These are phyloP conservation scores for Galerucella pusilla DNA, from an alignment of 2,888 invertebrate genomes.

Conservation along the genomic window DNA sequence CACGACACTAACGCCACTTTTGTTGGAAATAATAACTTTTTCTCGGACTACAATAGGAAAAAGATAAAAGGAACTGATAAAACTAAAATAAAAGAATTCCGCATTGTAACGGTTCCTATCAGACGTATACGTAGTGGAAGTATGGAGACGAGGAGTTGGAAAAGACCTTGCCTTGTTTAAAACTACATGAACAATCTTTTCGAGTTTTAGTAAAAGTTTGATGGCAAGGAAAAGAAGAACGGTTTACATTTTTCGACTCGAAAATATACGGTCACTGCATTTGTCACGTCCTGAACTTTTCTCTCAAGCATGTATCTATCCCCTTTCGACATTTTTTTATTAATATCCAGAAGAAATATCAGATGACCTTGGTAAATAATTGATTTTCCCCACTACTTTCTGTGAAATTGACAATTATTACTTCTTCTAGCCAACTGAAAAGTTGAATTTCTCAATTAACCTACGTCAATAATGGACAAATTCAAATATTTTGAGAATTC, in stretches of 20 bases:
- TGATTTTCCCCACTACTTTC: no score
- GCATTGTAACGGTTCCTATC: constrained; percentile 45
- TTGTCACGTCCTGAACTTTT: constrained; percentile 49
- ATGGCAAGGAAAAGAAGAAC: constrained; percentile 61
- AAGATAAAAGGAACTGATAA: constrained; percentile 58
- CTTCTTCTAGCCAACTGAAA: no score
- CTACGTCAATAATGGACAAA: no score
- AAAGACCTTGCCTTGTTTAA: constrained; percentile 58
- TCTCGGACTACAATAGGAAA: constrained; percentile 13
- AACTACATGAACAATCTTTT: constrained; percentile 64
- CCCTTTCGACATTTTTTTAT: neutral
- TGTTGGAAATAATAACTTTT: constrained; percentile 7
- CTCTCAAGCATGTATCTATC: constrained; percentile 35
- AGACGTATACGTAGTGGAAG: constrained; percentile 15
- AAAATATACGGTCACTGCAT: constrained; percentile 55
- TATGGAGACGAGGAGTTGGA: neutral
- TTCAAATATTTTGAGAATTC: no score
- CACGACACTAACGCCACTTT: neutral
- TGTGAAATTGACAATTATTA: no score
- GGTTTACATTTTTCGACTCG: constrained; percentile 57
- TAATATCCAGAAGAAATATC: neutral
- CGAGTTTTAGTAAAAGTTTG: constrained; percentile 62
- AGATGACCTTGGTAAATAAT: no score
- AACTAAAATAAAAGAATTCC: constrained; percentile 57
- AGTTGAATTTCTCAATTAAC: no score